A percentile compares a stretch with the other conserved stretches of the same genome.
These are phyloP conservation scores for Atopsyche davidsoni DNA, from an alignment of 1,140 invertebrate species.

Conservation along the genomic window DNA sequence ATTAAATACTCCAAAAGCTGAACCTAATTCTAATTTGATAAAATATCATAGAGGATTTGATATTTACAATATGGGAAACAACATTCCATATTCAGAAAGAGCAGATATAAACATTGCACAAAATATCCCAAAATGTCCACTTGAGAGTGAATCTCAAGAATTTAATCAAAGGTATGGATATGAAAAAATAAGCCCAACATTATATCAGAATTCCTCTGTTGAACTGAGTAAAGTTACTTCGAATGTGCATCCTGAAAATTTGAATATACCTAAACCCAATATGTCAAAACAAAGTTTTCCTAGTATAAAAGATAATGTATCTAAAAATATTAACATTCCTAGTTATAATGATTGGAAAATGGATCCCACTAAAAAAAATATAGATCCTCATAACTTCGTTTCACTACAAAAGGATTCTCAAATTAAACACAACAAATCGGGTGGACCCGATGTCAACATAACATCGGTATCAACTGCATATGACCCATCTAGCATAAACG, in stretches of 20 bases:
- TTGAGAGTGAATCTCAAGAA: conserved; percentile 7
- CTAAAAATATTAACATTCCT: not conserved
- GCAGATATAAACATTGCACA: conserved; percentile 11
- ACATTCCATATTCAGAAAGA: conserved; percentile 12
- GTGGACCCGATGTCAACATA: not conserved
- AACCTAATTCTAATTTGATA: conserved; percentile 7
- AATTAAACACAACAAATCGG: conserved; percentile 2
- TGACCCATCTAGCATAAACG: conserved; percentile 6
- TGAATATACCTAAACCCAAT: conserved; percentile 7
- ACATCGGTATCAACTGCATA: not conserved
- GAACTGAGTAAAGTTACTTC: not conserved
- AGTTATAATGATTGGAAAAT: conserved; percentile 22
- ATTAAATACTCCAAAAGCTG: conserved; percentile 2
- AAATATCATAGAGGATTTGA: conserved; percentile 16
- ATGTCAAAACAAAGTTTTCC: conserved; percentile 1
- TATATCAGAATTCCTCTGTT: too few relatives aligned
- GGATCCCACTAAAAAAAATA: conserved; percentile 12
- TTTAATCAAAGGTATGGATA: conserved; percentile 11
- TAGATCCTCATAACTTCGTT: conserved; percentile 9
- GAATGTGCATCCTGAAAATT: conserved; percentile 4
- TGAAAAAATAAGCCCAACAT: too few relatives aligned
- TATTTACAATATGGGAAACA: conserved; percentile 18
- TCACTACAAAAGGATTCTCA: conserved; percentile 4
- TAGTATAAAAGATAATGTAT: conserved; percentile 6
- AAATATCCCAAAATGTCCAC: conserved; percentile 2